Evolutionary conservation across 2,797 vertebrate species (phyloP).

Genomic region (Holocentrus rufus): DNA sequence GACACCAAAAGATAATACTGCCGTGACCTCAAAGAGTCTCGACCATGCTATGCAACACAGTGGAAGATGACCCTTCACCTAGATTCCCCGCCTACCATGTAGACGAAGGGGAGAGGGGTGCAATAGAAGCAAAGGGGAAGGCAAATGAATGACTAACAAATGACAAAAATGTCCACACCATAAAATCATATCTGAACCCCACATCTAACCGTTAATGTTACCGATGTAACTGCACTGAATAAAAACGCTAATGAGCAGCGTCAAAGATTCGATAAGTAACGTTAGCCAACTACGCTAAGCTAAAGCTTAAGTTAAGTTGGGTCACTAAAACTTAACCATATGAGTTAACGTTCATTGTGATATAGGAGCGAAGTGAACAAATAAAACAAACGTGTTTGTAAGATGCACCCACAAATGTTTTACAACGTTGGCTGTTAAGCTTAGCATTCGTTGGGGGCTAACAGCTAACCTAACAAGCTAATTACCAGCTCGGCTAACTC

Average conservation of each 20-base stretch:
- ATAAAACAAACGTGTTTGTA: neutral
- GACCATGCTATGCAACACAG: conserved; percentile 9
- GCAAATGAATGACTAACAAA: conserved; percentile 32
- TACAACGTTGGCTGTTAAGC: neutral
- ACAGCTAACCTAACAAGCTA: conserved; percentile 45
- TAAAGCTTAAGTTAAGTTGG: too few relatives aligned
- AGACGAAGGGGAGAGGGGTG: conserved; percentile 9
- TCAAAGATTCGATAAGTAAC: too few relatives aligned
- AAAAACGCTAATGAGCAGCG: too few relatives aligned
- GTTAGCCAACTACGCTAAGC: too few relatives aligned
- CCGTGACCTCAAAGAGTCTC: conserved; percentile 59
- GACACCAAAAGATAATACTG: conserved; percentile 3
- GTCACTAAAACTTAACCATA: neutral
- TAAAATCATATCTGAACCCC: rapidly evolving
- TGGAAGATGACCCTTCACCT: conserved; percentile 75
- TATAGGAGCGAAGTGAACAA: neutral
- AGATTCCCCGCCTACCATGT: conserved; percentile 65
- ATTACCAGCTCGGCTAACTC: conserved; percentile 26
- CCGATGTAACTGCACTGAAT: neutral
- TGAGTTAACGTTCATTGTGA: neutral
- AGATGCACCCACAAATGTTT: neutral
- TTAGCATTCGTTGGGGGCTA: conserved; percentile 24
- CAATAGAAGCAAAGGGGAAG: neutral
- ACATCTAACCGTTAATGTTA: neutral
- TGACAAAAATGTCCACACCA: neutral